These are phyloP conservation scores for Orchesellides sinensis DNA, from an alignment of 2,888 invertebrate species.

Conservation along the genomic window DNA sequence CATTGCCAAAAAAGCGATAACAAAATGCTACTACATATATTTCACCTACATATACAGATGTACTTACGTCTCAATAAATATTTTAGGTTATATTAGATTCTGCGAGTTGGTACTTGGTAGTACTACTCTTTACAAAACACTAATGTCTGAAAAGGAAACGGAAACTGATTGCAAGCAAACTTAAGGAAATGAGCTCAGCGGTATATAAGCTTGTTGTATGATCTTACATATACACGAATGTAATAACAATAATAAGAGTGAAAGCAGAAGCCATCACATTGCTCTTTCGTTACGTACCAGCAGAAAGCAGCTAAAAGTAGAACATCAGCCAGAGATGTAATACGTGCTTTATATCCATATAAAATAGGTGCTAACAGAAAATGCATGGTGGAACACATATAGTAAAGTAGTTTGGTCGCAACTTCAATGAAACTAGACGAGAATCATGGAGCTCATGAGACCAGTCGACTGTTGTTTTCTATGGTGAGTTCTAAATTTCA, in stretches of 20 bases:
- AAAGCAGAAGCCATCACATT: not conserved
- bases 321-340: too few species aligned
- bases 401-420: not conserved
- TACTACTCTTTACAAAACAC: conserved; percentile 8
- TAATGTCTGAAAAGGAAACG: conserved; percentile 40
- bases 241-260: conserved; percentile 19
- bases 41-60: not conserved
- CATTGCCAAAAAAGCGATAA: too few species aligned
- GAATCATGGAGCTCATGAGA: conserved; percentile 62
- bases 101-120: not conserved
- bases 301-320: too few species aligned
- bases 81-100: not conserved
- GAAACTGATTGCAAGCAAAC: conserved; percentile 52
- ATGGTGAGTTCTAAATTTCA: conserved; percentile 65
- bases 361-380: not conserved
- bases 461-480: conserved; percentile 60
- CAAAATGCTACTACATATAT: too few species aligned
- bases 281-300: not conserved
- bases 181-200: conserved; percentile 52
- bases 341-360: too few species aligned
- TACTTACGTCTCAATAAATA: not conserved
- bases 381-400: not conserved
- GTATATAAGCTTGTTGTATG: conserved; percentile 13
- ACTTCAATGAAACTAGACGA: conserved; percentile 61
- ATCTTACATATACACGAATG: conserved; percentile 1